A percentile compares a stretch with the other conserved stretches of the same genome.
Conservation (phyloP, 2,888 invertebrate species). For the Dasysyrphus albostriatus region DNA sequence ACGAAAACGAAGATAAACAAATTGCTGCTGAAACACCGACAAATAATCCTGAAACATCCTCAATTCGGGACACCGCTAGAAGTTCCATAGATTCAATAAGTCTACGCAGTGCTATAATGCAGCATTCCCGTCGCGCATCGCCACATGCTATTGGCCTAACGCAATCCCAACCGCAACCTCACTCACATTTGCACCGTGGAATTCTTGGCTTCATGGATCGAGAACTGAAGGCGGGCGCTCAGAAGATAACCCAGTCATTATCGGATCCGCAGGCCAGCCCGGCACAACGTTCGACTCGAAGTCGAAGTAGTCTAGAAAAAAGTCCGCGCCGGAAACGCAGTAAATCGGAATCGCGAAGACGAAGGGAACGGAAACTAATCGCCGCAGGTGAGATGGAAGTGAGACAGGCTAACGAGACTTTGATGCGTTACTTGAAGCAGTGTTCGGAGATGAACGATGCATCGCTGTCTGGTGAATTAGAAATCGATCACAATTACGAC, state of each 20-base stretch:
- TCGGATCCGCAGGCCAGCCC: constrained; percentile 84
- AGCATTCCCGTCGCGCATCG: constrained; percentile 74
- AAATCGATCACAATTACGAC: constrained; percentile 83
- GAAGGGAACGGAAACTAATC: constrained; percentile 83
- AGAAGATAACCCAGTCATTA: constrained; percentile 82
- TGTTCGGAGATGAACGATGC: constrained; percentile 84
- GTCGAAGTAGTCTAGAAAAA: constrained; percentile 83
- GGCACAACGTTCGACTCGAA: constrained; percentile 83
- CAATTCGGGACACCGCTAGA: constrained; percentile 62
- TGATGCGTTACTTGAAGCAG: constrained; percentile 84
- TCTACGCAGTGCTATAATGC: constrained; percentile 81
- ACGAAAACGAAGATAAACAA: constrained; percentile 71
- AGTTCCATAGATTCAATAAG: constrained; percentile 83
- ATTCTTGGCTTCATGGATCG: constrained; percentile 84
- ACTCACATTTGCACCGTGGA: constrained; percentile 82
- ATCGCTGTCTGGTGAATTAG: constrained; percentile 83
- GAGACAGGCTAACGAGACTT: constrained; percentile 83
- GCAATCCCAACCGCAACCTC: constrained; percentile 80
- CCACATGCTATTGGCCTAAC: constrained; percentile 79
- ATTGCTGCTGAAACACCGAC: constrained; percentile 73
- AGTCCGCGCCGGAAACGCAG: constrained; percentile 84
- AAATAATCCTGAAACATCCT: constrained; percentile 70
- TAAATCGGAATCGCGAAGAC: constrained; percentile 83
- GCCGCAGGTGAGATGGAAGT: constrained; percentile 84
- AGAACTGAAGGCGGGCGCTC: constrained; percentile 81